Conservation (phyloP, 2,888 invertebrate species). For the Alsophila aescularia region DNA sequence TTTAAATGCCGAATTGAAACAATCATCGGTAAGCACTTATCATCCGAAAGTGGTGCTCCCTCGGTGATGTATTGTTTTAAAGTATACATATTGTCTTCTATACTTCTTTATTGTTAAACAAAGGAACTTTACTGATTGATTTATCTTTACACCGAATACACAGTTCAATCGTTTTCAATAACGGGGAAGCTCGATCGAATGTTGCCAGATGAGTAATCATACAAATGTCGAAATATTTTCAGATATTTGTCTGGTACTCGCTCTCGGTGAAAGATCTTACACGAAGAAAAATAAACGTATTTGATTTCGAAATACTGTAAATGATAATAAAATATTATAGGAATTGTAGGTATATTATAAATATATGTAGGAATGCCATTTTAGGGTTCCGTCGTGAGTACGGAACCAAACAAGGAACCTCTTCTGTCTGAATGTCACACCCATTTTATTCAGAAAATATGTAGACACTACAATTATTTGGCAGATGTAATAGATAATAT, state of each 20-base stretch:
- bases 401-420: too few species aligned
- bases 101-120: constrained; percentile 20
- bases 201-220: constrained; percentile 3
- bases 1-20: constrained; percentile 20
- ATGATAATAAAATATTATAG: too few species aligned
- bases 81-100: constrained; percentile 6
- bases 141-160: constrained; percentile 15
- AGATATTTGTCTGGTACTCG: constrained; percentile 2
- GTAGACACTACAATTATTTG: too few species aligned
- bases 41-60: constrained; percentile 13
- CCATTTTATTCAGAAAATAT: too few species aligned
- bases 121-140: constrained; percentile 19
- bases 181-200: neutral
- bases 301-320: neutral
- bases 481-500: too few species aligned
- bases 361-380: too few species aligned
- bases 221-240: constrained; percentile 3
- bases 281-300: neutral
- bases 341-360: too few species aligned
- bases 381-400: too few species aligned
- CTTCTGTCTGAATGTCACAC: too few species aligned
- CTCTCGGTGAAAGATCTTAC: neutral
- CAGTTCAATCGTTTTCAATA: constrained; percentile 11
- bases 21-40: constrained; percentile 33
- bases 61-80: constrained; percentile 17